Base-by-base conservation (phyloP, 1,140 invertebrate genomes). In the Tyrophagus putrescentiae region DNA sequence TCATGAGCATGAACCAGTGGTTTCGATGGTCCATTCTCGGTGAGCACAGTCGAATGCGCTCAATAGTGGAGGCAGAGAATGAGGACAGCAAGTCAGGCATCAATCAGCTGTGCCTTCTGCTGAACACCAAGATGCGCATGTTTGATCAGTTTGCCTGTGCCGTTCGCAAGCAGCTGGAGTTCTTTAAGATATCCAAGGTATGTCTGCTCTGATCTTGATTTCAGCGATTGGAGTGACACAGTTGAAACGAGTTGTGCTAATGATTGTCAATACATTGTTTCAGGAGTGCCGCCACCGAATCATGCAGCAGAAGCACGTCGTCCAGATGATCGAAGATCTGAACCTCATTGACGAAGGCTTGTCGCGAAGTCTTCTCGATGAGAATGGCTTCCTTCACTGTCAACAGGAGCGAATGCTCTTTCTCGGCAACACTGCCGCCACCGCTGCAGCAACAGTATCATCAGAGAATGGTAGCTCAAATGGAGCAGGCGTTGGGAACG, bases 271-370 rank as follows among this genome's bases (percentile, higher is more conserved):
- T 13, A 7, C 45, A 7, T 25, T 48, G 23, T 18, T 7, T 25
- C 18, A 48, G 45, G 45, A 48, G 31, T 48, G 45, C 31, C 45
- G 45, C 18, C 45, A 48, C 18, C 45, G 18, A 48, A 48, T 48
- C 7, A 48, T 48, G 45, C 45, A 48, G 31, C 45, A 21, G 7
- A 48, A 48, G 18, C 31, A 48, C 18, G 7, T 29, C 7, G 23
- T 29, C 7, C 45, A 48, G 31, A 48, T 48, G 45, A 48, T 21
- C 18, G 45, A 48, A 13, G 45, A 48, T 21, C 18, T 48, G 21
- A 48, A 21, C 31, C 45, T 25, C 23, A 18, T 18, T 7, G 23
- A n/a, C n/a, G n/a, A n/a, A n/a, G 7, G 45, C 31, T 48, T 7
- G 45, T 25, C 18, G 45, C 23, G 31, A 21, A 48, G 45, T 7